Evolutionary conservation across 2,888 invertebrate genomes (phyloP), one percentile per base, ranked within the genome.

Genomic region (Xestobium rufovillosum): DNA sequence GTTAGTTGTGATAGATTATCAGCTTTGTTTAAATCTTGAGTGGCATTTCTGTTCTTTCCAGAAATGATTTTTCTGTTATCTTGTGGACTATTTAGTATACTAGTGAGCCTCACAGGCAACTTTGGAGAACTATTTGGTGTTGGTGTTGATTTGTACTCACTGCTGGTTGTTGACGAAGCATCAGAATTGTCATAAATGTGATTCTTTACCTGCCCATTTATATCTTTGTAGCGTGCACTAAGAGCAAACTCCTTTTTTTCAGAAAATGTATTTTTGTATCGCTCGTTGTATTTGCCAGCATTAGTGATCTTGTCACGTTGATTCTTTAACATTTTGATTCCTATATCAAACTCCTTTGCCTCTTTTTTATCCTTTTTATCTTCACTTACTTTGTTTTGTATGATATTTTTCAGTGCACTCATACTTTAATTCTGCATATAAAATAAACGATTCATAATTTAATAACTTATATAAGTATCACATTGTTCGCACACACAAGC

Each of bases 1-100:
- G 72, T 71, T 2, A 72, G 52, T 44, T 74, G 71, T 45, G 71
- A 72, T 32, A 69, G 67, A 10, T 75, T 66, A 31, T 56, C 58
- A 28, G 54, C 52, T 39, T 60, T 62, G 44, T 63, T 64, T 12
- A 61, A 47, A 41, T 65, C 64, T 43, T 61, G 63, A 3, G 64
- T 62, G 10, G 63, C 62, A 37, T 63, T 62, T 39, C 57, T 59
- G 31, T 53, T 56, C 29, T 46, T 49, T 8, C 48, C 47, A 19
- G 44, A 48, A 8, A 45, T 39, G 4, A 50, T 36, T 4, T 38
- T 46, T n/a, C n/a, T n/a, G n/a, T n/a, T n/a, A n/a, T n/a, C n/a
- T n/a, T n/a, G n/a, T 19, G 23, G 23, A 19, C 6, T 6, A 19
- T 19, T 19, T 19, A 19, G n/a, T 6, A 19, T 19, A n/a, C 23